Conservation (phyloP, 2,797 vertebrate species). For the Gobionotothen gibberifrons region DNA sequence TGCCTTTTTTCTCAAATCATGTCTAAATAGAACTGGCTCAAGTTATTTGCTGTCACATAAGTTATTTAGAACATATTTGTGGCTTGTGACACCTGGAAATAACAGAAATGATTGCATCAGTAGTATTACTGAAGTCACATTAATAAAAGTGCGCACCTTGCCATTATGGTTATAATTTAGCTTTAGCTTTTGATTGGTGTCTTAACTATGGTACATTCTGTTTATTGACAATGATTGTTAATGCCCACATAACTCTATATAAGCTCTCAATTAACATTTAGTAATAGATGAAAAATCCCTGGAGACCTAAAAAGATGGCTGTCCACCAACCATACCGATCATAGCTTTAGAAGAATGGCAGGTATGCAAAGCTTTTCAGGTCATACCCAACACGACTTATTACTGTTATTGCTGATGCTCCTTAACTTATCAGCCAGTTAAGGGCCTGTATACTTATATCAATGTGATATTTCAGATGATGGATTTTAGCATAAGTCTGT, state of each 20-base stretch:
- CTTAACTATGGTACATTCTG: too few species aligned
- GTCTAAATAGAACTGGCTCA: constrained; percentile 24
- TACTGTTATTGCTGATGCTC: not conserved
- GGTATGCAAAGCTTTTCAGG: not conserved
- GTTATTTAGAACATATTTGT: not conserved
- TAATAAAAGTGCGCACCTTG: not conserved
- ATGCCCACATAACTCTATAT: too few species aligned
- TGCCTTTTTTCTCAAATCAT: constrained; percentile 18
- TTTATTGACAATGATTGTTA: too few species aligned
- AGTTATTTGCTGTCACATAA: not conserved
- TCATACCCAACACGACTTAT: not conserved
- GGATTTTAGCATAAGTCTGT: too few species aligned
- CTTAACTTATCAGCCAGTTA: too few species aligned
- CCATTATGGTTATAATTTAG: constrained; percentile 8
- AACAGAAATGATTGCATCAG: not conserved
- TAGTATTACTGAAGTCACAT: not conserved
- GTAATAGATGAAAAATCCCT: too few species aligned
- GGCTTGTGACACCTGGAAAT: not conserved
- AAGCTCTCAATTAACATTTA: too few species aligned
- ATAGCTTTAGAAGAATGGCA: not conserved
- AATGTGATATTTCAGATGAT: not conserved
- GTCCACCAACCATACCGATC: too few species aligned
- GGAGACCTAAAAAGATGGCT: too few species aligned
- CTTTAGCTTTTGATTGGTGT: too few species aligned
- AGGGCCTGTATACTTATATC: not conserved